Evolutionary conservation across 2,888 invertebrate species (phyloP).

Genomic region (Clusia tigrina): DNA sequence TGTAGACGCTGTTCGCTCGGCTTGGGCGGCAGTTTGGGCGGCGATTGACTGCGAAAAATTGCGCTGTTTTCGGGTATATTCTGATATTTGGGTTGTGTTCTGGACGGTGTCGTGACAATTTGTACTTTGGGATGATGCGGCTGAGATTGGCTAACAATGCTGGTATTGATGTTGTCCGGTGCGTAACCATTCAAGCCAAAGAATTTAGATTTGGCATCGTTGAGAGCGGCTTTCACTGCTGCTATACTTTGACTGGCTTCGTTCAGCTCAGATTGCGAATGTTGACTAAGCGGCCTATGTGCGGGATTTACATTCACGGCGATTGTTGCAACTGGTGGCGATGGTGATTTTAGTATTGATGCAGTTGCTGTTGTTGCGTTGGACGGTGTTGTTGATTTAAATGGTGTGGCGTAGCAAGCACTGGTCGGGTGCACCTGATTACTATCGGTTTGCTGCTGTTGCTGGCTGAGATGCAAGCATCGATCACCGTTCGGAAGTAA

Average conservation of each 20-base stretch:
- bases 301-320: constrained; percentile 8
- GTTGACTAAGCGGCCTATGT: constrained; percentile 50
- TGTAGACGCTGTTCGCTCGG: constrained; percentile 19
- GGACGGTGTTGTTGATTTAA: constrained; percentile 22
- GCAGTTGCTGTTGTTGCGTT: constrained; percentile 20
- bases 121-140: constrained; percentile 29
- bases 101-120: constrained; percentile 28
- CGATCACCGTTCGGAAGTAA: constrained; percentile 35
- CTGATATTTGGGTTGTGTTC: constrained; percentile 48
- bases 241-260: constrained; percentile 57
- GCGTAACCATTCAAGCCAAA: constrained; percentile 59
- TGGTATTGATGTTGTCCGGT: constrained; percentile 22
- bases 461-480: constrained; percentile 31
- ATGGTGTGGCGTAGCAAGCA: constrained; percentile 9
- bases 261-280: constrained; percentile 46
- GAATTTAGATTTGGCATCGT: constrained; percentile 64
- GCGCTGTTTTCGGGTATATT: constrained; percentile 56
- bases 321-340: not conserved
- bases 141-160: constrained; percentile 25
- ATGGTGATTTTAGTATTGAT: constrained; percentile 19
- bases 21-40: constrained; percentile 41
- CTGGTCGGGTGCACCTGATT: constrained; percentile 22
- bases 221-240: constrained; percentile 61
- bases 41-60: constrained; percentile 41
- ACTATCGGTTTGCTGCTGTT: constrained; percentile 23